A percentile compares a stretch with the other conserved stretches of the same genome.
Conservation (phyloP, 2,888 invertebrate species). For the Oligia fasciuncula region DNA sequence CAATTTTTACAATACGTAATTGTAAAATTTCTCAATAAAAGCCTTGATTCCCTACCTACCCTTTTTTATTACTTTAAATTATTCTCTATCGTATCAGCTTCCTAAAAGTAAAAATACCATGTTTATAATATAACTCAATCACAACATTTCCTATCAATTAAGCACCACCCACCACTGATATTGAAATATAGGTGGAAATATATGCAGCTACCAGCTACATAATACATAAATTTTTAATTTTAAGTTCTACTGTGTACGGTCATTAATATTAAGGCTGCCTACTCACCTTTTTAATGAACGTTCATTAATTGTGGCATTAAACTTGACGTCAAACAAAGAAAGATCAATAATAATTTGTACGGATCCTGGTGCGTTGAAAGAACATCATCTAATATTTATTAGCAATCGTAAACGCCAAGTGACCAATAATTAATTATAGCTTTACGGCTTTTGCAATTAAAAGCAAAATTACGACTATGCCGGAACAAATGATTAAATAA, state of each 20-base stretch:
- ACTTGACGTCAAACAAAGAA: background rate
- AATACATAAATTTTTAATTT: background rate
- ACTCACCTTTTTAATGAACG: slow-evolving; percentile 1
- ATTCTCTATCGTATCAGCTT: no score
- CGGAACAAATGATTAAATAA: slow-evolving; percentile 33
- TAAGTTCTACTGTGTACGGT: background rate
- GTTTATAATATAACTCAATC: no score
- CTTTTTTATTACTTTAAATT: no score
- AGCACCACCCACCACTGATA: no score
- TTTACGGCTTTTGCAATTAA: slow-evolving; percentile 45
- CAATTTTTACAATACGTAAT: no score
- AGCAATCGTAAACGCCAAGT: slow-evolving; percentile 33
- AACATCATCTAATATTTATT: slow-evolving; percentile 32
- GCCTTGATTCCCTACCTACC: no score
- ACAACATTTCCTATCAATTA: no score
- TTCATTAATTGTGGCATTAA: slow-evolving; percentile 14
- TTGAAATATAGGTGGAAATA: background rate
- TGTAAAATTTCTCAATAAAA: no score
- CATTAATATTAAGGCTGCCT: background rate
- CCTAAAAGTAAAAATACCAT: no score
- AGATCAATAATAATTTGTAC: slow-evolving; percentile 27
- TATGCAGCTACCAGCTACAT: background rate
- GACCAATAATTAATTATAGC: slow-evolving; percentile 30
- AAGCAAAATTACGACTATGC: slow-evolving; percentile 13
- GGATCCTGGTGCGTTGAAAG: slow-evolving; percentile 36